Percentiles rank a stretch among this genome's conserved stretches.
Conservation (phyloP, 1,140 invertebrate genomes). For the Mamestra configurata region DNA sequence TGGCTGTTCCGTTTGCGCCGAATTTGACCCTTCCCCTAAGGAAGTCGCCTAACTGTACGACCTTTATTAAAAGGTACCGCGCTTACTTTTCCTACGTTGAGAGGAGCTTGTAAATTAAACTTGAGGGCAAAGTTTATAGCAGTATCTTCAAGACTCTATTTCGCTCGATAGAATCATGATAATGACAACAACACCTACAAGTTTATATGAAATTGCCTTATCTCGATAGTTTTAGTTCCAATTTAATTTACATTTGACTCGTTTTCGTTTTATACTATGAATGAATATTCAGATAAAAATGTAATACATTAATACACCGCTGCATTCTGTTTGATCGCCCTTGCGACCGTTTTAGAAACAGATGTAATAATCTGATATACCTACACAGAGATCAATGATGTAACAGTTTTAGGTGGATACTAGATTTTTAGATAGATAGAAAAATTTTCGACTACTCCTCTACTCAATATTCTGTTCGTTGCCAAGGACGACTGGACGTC, state of each 20-base stretch:
- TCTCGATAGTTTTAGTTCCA: no score
- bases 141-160: neutral
- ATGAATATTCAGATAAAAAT: no score
- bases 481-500: no score
- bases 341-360: neutral
- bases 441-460: no score
- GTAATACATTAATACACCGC: neutral
- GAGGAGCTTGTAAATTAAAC: neutral
- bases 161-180: neutral
- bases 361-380: conserved; percentile 7
- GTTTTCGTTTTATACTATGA: no score
- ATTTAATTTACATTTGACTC: no score
- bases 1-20: neutral
- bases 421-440: neutral
- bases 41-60: neutral
- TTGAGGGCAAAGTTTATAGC: neutral
- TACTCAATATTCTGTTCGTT: no score
- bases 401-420: neutral
- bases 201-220: no score
- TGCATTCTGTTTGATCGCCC: neutral
- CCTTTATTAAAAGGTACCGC: neutral
- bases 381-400: neutral
- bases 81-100: neutral
- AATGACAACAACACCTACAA: no score
- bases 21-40: conserved; percentile 26